Evolutionary conservation across 2,113 vertebrate genomes (phyloP).

Genomic region (Perca fluviatilis): DNA sequence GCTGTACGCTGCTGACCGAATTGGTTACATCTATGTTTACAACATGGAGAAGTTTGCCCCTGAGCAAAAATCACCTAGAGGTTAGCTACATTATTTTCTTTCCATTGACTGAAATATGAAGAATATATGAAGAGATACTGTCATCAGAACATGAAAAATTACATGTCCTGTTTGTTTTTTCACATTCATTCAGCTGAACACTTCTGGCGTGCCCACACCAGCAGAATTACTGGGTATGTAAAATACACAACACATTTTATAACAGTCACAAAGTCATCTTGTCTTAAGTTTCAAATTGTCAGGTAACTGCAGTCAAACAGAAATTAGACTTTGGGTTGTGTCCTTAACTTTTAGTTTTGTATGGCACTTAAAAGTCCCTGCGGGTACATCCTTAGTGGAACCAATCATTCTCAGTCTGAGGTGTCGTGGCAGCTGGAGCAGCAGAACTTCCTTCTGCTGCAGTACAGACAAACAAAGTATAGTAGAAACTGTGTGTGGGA

Average conservation of each 20-base stretch:
- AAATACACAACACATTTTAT: neutral
- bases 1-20: conserved; percentile 70
- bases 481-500: conserved; percentile 38
- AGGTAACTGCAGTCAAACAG: neutral
- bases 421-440: conserved; percentile 21
- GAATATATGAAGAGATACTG: neutral
- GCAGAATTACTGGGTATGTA: conserved; percentile 82
- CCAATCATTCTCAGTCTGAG: conserved; percentile 27
- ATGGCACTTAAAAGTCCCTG: conserved; percentile 5
- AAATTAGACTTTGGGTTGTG: neutral
- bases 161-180: neutral
- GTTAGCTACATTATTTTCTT: conserved; percentile 19
- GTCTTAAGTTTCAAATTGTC: neutral
- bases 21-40: conserved; percentile 70
- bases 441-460: conserved; percentile 24
- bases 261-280: neutral
- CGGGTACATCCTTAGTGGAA: conserved; percentile 2
- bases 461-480: conserved; percentile 29
- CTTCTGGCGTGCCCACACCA: conserved; percentile 78
- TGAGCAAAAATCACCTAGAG: conserved; percentile 63
- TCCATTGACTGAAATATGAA: neutral
- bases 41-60: conserved; percentile 69
- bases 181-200: conserved; percentile 58
- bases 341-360: conserved; percentile 14
- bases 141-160: neutral